Percentiles rank a stretch among this genome's conserved stretches.
phyloP scores from a whole-genome alignment of 2,797 vertebrate genomes.

The Galagoides demidoff region DNA sequence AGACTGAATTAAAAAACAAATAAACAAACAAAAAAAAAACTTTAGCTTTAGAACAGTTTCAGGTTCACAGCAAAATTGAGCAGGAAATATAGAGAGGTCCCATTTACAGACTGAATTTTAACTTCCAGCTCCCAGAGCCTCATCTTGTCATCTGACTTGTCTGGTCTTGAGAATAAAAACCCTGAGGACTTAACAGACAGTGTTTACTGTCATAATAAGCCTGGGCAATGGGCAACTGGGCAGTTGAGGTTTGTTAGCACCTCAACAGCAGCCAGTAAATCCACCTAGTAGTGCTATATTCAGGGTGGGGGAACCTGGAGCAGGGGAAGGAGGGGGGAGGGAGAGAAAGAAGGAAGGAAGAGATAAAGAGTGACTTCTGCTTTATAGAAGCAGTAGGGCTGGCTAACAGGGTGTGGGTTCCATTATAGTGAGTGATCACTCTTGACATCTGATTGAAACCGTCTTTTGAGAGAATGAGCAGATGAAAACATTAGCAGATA shows the following conservation, averaged over 20 bases:
- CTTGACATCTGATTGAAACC: neutral
- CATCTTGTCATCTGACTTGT: neutral
- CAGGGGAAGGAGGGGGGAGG: too few species aligned
- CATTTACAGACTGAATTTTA: neutral
- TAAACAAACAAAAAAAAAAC: too few species aligned
- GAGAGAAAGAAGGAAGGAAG: fast-evolving
- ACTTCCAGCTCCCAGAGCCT: neutral
- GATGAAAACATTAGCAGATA: neutral
- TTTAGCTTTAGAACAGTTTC: conserved; percentile 27
- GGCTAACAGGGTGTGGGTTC: neutral
- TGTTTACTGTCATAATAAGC: conserved; percentile 3
- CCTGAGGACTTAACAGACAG: neutral
- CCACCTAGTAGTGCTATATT: neutral
- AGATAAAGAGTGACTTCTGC: neutral
- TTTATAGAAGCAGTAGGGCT: neutral
- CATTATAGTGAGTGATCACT: neutral
- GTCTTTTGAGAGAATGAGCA: neutral
- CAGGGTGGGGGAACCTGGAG: neutral
- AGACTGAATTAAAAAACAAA: neutral
- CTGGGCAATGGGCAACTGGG: neutral
- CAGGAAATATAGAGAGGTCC: neutral
- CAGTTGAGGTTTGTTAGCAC: neutral
- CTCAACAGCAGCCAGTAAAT: neutral
- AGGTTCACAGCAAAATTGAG: neutral
- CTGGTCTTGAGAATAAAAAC: neutral